Percentiles rank a stretch among this genome's conserved stretches.
phyloP scores from a whole-genome alignment of 2,888 invertebrate genomes.

The Harpalus rufipes region DNA sequence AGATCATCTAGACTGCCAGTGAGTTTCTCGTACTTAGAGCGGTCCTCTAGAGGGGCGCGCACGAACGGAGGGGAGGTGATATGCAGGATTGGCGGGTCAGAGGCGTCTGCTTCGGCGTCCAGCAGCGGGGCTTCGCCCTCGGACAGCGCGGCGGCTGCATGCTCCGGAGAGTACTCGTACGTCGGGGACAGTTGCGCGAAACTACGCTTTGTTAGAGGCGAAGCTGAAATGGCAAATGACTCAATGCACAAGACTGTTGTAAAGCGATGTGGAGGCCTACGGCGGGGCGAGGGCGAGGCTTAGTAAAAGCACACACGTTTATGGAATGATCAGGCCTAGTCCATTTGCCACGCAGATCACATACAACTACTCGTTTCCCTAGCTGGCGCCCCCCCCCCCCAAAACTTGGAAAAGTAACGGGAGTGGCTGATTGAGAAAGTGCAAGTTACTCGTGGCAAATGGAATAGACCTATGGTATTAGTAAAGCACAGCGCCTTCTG shows the following conservation, averaged over 20 bases:
- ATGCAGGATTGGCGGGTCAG: constrained; percentile 64
- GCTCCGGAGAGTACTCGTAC: constrained; percentile 74
- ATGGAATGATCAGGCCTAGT: constrained; percentile 15
- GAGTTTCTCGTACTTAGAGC: constrained; percentile 88
- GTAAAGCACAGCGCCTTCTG: constrained; percentile 73
- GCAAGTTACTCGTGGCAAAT: too few species aligned
- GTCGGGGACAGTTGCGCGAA: constrained; percentile 75
- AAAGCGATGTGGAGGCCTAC: neutral
- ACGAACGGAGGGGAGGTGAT: constrained; percentile 79
- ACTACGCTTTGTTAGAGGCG: constrained; percentile 68
- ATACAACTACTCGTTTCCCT: too few species aligned
- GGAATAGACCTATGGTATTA: constrained; percentile 47
- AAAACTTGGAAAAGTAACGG: too few species aligned
- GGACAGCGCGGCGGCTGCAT: constrained; percentile 69
- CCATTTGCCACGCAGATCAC: too few species aligned
- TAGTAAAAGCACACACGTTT: neutral
- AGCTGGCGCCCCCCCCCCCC: too few species aligned
- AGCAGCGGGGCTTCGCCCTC: constrained; percentile 77
- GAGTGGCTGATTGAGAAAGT: too few species aligned
- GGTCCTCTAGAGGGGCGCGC: constrained; percentile 83
- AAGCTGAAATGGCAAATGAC: constrained; percentile 62
- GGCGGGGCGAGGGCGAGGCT: constrained; percentile 26
- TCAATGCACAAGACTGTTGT: constrained; percentile 2
- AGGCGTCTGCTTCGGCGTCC: constrained; percentile 73
- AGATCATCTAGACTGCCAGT: constrained; percentile 81